Evolutionary conservation across 2,888 invertebrate genomes (phyloP).

Genomic region (Coelinius sp.): DNA sequence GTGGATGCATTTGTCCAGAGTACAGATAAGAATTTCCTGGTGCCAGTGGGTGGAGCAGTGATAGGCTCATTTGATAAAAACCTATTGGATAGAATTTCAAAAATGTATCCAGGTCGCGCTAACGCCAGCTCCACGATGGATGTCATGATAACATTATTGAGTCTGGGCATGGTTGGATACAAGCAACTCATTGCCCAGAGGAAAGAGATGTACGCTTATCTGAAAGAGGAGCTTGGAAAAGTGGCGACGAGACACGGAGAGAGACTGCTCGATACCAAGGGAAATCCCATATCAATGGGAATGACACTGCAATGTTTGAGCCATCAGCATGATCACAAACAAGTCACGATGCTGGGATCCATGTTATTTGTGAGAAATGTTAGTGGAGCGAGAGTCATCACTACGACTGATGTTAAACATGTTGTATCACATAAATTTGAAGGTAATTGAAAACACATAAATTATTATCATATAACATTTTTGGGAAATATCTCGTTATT

Average conservation of each 20-base stretch:
- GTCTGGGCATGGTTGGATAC: constrained; percentile 79
- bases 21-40: constrained; percentile 87
- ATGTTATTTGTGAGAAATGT: constrained; percentile 82
- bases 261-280: constrained; percentile 74
- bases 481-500: not conserved
- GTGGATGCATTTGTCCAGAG: constrained; percentile 87
- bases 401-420: constrained; percentile 72
- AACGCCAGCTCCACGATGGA: constrained; percentile 81
- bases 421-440: constrained; percentile 75
- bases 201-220: constrained; percentile 76
- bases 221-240: constrained; percentile 73
- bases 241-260: constrained; percentile 76
- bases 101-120: constrained; percentile 81
- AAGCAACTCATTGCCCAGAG: constrained; percentile 75
- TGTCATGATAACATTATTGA: constrained; percentile 82
- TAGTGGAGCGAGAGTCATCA: constrained; percentile 80
- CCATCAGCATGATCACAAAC: constrained; percentile 67
- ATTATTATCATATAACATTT: too few relatives aligned
- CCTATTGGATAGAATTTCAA: constrained; percentile 77
- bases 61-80: constrained; percentile 80
- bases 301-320: constrained; percentile 65
- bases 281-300: constrained; percentile 82
- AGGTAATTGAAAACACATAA: constrained; percentile 65
- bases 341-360: constrained; percentile 78
- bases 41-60: constrained; percentile 87